Conservation (phyloP, 2,113 vertebrate genomes). For the Panthera tigris region DNA sequence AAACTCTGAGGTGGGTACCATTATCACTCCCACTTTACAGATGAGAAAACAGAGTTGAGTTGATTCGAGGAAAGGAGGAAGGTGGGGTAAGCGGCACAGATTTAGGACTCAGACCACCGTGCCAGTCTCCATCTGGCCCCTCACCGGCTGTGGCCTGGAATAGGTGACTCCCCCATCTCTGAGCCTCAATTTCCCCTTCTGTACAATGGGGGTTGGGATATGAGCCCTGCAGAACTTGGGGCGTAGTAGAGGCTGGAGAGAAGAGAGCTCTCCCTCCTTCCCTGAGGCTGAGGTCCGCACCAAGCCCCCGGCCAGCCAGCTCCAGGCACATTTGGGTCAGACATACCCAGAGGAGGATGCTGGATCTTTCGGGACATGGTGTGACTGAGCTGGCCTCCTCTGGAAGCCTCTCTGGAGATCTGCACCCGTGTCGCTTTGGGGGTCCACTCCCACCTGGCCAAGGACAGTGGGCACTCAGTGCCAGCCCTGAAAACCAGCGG, state of each 20-base stretch:
- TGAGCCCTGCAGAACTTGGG: not conserved
- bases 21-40: not conserved
- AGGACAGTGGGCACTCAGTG: fast-evolving
- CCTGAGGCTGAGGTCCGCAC: not conserved
- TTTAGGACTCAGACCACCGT: not conserved
- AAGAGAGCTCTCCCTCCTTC: not conserved
- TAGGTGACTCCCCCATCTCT: not conserved
- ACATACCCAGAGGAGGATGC: not conserved
- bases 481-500: not conserved
- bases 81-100: not conserved
- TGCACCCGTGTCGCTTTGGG: not conserved
- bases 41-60: not conserved
- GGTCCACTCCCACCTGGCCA: fast-evolving
- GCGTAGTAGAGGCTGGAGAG: not conserved
- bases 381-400: not conserved
- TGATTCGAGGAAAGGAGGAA: not conserved
- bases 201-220: not conserved
- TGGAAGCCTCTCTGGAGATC: not conserved
- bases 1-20: not conserved
- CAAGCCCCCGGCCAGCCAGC: not conserved
- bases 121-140: not conserved
- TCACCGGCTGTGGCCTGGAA: not conserved
- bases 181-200: not conserved
- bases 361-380: not conserved
- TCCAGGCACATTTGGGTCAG: not conserved